phyloP scores from a whole-genome alignment of 1,140 invertebrate genomes.

The Subanguina moxae region DNA sequence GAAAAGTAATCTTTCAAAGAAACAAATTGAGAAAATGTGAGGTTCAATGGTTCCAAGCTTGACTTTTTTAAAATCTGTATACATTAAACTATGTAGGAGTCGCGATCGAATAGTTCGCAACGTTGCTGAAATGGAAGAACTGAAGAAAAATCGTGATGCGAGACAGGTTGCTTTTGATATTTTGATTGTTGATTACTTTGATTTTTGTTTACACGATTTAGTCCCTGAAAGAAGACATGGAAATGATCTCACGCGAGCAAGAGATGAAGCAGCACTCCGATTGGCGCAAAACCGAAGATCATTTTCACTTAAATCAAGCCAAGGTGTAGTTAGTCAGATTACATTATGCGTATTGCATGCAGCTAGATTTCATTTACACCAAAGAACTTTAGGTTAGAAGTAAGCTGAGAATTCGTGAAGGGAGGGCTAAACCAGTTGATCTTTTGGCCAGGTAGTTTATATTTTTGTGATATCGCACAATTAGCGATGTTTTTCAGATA shows the following conservation, averaged over 20 bases:
- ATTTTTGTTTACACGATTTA: neutral
- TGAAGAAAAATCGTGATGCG: slow-evolving; percentile 80
- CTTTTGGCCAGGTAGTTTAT: slow-evolving; percentile 29
- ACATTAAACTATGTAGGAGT: slow-evolving; percentile 23
- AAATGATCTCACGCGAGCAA: slow-evolving; percentile 77
- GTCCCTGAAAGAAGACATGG: slow-evolving; percentile 81
- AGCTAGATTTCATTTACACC: too few relatives aligned
- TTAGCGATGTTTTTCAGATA: slow-evolving; percentile 12
- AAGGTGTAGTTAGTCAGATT: slow-evolving; percentile 65
- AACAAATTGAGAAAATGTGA: slow-evolving; percentile 80
- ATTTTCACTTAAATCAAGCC: slow-evolving; percentile 61
- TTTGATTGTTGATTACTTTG: neutral
- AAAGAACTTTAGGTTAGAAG: too few relatives aligned
- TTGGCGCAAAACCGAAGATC: slow-evolving; percentile 85
- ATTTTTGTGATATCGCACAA: neutral
- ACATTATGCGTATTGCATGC: too few relatives aligned
- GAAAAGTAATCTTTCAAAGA: slow-evolving; percentile 71
- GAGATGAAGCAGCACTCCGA: slow-evolving; percentile 89
- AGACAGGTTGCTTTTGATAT: slow-evolving; percentile 68
- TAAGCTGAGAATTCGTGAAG: slow-evolving; percentile 82
- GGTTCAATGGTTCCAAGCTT: slow-evolving; percentile 76
- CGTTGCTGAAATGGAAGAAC: slow-evolving; percentile 64
- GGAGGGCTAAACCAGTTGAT: slow-evolving; percentile 97
- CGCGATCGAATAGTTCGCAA: slow-evolving; percentile 45
- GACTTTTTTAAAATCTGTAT: slow-evolving; percentile 14